A percentile compares a stretch with the other conserved stretches of the same genome.
These are phyloP conservation scores for Trisateles emortualis DNA, from an alignment of 2,888 invertebrate species.

Conservation along the genomic window DNA sequence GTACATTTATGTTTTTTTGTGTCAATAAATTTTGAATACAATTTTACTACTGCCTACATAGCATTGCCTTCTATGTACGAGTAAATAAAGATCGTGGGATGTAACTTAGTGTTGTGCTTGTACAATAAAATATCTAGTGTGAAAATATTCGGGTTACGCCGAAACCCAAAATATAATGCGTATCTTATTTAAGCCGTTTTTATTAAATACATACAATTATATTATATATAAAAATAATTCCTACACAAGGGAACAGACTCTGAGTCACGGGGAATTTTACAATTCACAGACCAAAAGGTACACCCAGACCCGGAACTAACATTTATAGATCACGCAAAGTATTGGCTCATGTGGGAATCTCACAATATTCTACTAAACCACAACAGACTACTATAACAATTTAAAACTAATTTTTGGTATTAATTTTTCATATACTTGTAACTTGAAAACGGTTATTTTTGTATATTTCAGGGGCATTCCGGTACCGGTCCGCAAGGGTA, in stretches of 20 bases:
- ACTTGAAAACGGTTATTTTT: too few species aligned
- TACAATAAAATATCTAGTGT: background rate
- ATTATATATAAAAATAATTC: too few species aligned
- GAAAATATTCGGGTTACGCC: too few species aligned
- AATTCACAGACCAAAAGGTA: too few species aligned
- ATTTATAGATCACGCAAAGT: too few species aligned
- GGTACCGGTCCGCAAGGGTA: slow-evolving; percentile 81
- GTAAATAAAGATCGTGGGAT: background rate
- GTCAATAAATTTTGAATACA: slow-evolving; percentile 12
- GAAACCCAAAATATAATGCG: too few species aligned
- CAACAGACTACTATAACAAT: background rate
- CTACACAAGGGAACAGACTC: too few species aligned
- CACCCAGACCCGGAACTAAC: too few species aligned
- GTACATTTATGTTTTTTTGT: slow-evolving; percentile 15
- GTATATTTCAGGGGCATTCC: slow-evolving; percentile 81
- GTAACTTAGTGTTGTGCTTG: background rate
- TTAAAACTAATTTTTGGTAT: background rate
- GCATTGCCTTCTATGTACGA: background rate
- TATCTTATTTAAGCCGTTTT: background rate
- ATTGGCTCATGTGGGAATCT: too few species aligned
- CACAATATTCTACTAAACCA: background rate
- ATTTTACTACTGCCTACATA: background rate
- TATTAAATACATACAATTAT: background rate
- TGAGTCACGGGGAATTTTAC: too few species aligned
- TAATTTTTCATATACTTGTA: too few species aligned